Conservation (phyloP, 1,140 invertebrate genomes). For the Reticulitermes speratus region DNA sequence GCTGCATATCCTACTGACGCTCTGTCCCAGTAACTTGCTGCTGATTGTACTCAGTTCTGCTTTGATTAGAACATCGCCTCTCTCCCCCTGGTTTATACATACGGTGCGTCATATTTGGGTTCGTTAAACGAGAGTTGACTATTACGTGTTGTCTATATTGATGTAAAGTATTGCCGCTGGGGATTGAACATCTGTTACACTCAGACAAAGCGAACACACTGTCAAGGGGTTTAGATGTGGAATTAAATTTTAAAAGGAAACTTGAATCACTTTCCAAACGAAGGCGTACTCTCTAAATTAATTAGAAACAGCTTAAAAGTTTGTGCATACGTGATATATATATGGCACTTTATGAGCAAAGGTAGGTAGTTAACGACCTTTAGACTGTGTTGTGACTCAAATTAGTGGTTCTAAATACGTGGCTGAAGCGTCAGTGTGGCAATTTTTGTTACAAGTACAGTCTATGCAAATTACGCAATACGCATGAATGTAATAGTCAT, state of each 20-base stretch:
- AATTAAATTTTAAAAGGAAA: slow-evolving; percentile 6
- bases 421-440: neutral
- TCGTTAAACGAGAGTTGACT: slow-evolving; percentile 4
- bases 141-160: neutral
- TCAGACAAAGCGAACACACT: neutral
- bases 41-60: neutral
- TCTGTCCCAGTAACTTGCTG: neutral
- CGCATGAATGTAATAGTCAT: too few relatives aligned
- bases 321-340: neutral
- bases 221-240: slow-evolving; percentile 1
- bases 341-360: neutral
- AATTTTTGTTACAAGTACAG: neutral
- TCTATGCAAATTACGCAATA: too few relatives aligned
- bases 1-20: neutral
- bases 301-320: neutral
- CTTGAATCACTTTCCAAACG: neutral
- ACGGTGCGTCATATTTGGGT: neutral
- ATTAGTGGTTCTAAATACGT: neutral
- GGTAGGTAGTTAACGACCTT: neutral
- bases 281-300: neutral
- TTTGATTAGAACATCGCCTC: neutral
- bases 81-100: neutral
- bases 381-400: neutral
- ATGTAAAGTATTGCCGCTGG: neutral
- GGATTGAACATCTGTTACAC: slow-evolving; percentile 7